Conservation (phyloP, 2,888 invertebrate genomes). For the Orthosia gothica region DNA sequence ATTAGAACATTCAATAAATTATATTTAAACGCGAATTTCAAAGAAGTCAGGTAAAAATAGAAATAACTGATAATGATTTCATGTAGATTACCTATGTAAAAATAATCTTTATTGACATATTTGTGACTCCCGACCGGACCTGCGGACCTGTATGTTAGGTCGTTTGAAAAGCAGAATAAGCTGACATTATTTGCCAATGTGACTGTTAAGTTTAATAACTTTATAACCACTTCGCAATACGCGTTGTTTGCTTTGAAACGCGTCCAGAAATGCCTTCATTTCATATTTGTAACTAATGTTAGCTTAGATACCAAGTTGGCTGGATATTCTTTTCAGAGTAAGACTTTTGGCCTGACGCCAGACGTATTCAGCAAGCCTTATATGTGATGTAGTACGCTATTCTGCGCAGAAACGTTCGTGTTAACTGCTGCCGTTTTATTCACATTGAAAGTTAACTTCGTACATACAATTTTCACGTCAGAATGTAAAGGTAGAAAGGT, state of each 20-base stretch:
- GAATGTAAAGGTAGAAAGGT: conserved; percentile 27
- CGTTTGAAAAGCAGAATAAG: not conserved
- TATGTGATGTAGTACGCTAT: conserved; percentile 43
- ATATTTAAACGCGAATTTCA: no score
- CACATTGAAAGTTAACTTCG: conserved; percentile 30
- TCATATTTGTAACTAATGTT: conserved; percentile 49
- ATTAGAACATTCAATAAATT: no score
- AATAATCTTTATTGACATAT: no score
- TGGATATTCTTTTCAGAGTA: conserved; percentile 54
- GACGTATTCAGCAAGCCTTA: conserved; percentile 53
- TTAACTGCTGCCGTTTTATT: conserved; percentile 55
- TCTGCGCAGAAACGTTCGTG: conserved; percentile 51
- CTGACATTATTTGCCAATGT: not conserved
- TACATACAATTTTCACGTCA: conserved; percentile 55
- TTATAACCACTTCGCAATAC: conserved; percentile 31
- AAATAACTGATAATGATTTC: no score
- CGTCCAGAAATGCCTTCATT: conserved; percentile 51
- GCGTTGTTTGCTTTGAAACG: conserved; percentile 45
- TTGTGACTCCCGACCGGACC: no score
- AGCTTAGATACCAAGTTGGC: conserved; percentile 52
- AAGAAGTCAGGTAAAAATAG: no score
- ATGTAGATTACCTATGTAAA: no score
- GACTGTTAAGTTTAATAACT: conserved; percentile 14
- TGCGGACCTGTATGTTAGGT: no score
- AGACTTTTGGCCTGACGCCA: conserved; percentile 63